Conservation (phyloP, 2,797 vertebrate genomes). For the Alcedo atthis region DNA sequence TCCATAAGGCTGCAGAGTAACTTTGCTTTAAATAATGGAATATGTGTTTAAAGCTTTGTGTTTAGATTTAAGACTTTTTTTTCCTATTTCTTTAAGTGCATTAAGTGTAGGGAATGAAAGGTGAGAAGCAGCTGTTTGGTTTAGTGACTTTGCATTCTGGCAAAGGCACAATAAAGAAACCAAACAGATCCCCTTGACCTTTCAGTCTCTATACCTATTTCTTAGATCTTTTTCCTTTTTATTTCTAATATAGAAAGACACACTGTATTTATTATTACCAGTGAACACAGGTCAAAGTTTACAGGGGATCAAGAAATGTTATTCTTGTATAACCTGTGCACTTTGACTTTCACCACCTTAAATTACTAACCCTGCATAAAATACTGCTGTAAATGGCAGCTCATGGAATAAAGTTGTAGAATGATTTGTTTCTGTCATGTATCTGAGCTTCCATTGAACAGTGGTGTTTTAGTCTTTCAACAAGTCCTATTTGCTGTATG, state of each 20-base stretch:
- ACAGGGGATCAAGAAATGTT: constrained; percentile 89
- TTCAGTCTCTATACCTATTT: constrained; percentile 91
- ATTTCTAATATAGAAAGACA: constrained; percentile 79
- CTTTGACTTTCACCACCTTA: constrained; percentile 86
- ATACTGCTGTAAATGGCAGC: constrained; percentile 97
- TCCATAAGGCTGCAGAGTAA: constrained; percentile 99
- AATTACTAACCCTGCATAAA: constrained; percentile 94
- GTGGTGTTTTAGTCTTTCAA: constrained; percentile 91
- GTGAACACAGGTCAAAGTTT: constrained; percentile 89
- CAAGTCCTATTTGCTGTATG: constrained; percentile 64
- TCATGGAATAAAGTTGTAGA: constrained; percentile 82
- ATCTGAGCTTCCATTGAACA: constrained; percentile 95
- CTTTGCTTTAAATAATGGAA: constrained; percentile 90
- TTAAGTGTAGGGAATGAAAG: constrained; percentile 92
- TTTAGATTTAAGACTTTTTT: constrained; percentile 83
- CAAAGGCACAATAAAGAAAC: constrained; percentile 86
- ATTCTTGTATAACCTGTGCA: constrained; percentile 93
- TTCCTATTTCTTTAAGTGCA: constrained; percentile 81
- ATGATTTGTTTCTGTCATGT: constrained; percentile 76
- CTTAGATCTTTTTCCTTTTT: constrained; percentile 82
- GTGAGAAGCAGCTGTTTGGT: constrained; percentile 90
- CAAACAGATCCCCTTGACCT: constrained; percentile 91
- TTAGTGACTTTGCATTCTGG: constrained; percentile 87
- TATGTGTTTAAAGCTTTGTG: constrained; percentile 92
- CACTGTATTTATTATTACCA: constrained; percentile 76